Percentiles rank a stretch among this genome's conserved stretches.
Evolutionary conservation across 1,140 invertebrate species (phyloP).

Genomic region (Heliothis subflexa): DNA sequence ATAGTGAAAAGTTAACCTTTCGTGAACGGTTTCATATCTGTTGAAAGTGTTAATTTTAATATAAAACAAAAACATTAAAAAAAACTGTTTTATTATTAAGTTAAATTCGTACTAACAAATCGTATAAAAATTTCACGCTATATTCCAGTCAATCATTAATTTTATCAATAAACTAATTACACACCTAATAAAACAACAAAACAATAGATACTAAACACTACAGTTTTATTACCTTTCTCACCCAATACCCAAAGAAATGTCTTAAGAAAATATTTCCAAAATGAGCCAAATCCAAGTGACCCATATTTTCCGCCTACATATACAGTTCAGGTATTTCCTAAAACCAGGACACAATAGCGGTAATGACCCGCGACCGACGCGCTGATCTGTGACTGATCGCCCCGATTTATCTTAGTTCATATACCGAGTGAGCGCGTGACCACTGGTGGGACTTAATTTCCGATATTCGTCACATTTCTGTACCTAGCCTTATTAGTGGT

Average conservation of each 20-base stretch:
- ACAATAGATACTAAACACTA: neutral
- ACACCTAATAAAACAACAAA: neutral
- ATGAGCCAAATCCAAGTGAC: neutral
- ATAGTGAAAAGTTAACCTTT: no score
- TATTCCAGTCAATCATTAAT: no score
- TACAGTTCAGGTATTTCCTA: conserved; percentile 19
- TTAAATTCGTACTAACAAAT: no score
- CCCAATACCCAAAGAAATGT: neutral
- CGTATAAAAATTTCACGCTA: no score
- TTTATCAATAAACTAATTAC: no score
- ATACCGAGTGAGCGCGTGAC: neutral
- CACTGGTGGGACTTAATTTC: conserved; percentile 4
- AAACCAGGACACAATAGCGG: conserved; percentile 18
- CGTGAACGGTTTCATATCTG: no score
- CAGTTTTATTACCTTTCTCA: neutral
- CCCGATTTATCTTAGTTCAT: conserved; percentile 32
- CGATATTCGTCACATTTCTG: neutral
- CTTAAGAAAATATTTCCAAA: neutral
- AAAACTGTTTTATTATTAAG: no score
- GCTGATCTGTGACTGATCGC: conserved; percentile 31
- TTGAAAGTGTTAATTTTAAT: no score
- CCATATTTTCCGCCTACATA: conserved; percentile 6
- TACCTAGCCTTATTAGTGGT: conserved; percentile 1
- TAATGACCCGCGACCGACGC: conserved; percentile 16
- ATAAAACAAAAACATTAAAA: no score